These are phyloP conservation scores for Mizuhopecten yessoensis DNA, from an alignment of 1,140 invertebrate species.

Conservation along the genomic window DNA sequence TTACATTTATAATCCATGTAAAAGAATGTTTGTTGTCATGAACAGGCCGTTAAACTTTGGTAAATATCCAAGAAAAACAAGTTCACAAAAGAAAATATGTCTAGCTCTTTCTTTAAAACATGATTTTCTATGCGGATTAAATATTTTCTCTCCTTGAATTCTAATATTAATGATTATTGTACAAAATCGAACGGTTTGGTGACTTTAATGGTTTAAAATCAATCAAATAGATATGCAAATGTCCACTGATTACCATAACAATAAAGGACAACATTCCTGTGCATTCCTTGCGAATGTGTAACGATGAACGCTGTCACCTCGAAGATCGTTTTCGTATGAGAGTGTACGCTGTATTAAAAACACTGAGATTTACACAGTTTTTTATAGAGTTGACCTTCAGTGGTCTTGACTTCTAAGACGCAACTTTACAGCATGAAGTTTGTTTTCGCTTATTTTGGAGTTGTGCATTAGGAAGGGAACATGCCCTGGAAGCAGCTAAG, in stretches of 20 bases:
- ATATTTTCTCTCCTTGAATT: background rate
- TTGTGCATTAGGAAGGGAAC: too few relatives aligned
- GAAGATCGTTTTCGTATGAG: too few relatives aligned
- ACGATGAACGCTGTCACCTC: background rate
- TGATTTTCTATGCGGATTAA: background rate
- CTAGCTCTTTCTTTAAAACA: background rate
- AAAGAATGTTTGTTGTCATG: background rate
- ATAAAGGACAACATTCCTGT: background rate
- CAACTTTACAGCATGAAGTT: too few relatives aligned
- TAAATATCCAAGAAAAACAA: background rate
- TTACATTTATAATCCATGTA: background rate
- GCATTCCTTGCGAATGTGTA: background rate
- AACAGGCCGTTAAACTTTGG: background rate
- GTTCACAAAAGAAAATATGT: background rate
- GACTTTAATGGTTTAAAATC: background rate
- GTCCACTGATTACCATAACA: background rate
- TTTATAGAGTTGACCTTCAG: too few relatives aligned
- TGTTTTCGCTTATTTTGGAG: too few relatives aligned
- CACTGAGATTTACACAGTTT: too few relatives aligned
- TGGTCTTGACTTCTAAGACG: too few relatives aligned
- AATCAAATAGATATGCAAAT: constrained; percentile 1
- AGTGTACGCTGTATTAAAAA: too few relatives aligned
- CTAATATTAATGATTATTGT: background rate
- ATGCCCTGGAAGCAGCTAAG: too few relatives aligned
- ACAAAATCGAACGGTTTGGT: background rate